Conservation (phyloP, 1,140 invertebrate species). For the Oedothorax gibbosus region DNA sequence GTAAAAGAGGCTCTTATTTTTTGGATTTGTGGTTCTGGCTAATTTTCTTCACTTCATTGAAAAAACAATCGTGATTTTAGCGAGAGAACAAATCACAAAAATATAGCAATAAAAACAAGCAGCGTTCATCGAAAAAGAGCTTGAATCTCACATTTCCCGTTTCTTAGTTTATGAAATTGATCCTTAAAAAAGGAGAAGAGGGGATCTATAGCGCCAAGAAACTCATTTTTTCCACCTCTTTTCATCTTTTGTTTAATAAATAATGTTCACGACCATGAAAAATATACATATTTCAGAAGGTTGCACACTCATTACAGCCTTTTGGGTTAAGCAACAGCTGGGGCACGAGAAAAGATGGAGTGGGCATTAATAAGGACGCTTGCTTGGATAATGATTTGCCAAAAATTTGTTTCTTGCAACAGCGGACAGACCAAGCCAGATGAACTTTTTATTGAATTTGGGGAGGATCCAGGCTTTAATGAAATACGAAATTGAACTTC, state of each 20-base stretch:
- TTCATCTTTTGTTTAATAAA: slow-evolving; percentile 55
- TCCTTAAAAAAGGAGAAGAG: slow-evolving; percentile 14
- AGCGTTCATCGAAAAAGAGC: too few species aligned
- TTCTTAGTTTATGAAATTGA: slow-evolving; percentile 38
- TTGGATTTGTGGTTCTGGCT: too few species aligned
- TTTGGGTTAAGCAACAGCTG: slow-evolving; percentile 37
- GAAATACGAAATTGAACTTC: too few species aligned
- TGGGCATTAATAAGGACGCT: slow-evolving; percentile 20
- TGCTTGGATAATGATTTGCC: slow-evolving; percentile 27
- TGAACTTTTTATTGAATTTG: too few species aligned
- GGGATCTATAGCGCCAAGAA: background rate
- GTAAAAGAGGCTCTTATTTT: too few species aligned
- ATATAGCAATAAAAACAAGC: too few species aligned
- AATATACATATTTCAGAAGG: slow-evolving; percentile 37
- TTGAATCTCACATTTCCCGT: background rate
- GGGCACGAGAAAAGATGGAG: background rate
- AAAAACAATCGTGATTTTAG: too few species aligned
- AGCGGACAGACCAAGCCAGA: too few species aligned
- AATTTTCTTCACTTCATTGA: too few species aligned
- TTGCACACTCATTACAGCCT: background rate
- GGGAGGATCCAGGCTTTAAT: too few species aligned
- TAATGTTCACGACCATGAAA: slow-evolving; percentile 32
- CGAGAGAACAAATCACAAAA: too few species aligned
- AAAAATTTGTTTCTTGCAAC: background rate
- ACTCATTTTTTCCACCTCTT: background rate